Base-by-base conservation (phyloP, 2,113 vertebrate species). In the Tautogolabrus adspersus region DNA sequence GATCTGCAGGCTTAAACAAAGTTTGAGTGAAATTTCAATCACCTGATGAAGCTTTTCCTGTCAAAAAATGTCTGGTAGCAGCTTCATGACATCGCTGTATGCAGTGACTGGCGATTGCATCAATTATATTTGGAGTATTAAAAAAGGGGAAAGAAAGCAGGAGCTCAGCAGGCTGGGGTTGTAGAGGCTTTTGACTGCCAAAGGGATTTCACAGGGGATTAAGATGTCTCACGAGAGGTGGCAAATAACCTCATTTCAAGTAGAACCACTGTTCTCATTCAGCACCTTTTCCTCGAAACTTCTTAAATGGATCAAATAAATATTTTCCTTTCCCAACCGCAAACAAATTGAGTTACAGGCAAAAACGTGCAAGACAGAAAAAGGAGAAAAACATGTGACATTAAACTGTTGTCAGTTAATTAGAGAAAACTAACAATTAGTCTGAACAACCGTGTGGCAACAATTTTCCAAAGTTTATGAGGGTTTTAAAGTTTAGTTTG, bases 161-260 rank as follows among this genome's bases (percentile, higher is more conserved):
- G 22, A 47, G 46, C 26, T 66, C 42, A 69, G 46, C 42, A 23
- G 13, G 55, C 42, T 46, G 49, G 9, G 54, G 69, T 13, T 72
- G 21, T 63, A 64, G 81, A 37, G 64, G 12, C 65, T 67, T 81
- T 71, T 47, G n/a, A 63, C 37, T 76, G 67, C 60, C 38, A 65
- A 65, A 34, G 46, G 52, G 62, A 42, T 42, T 73, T 75, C 69
- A 44, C 26, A 76, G 10, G 18, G 42, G 57, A 79, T 73, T 63
- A 77, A 66, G 63, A 70, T 2, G 38, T 56, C 26, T 12, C 11
- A 59, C 42, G 49, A 63, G 61, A 66, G 21, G 70, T 66, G 60
- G 40, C 21, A 60, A 59, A 68, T 56, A 63, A 71, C 23, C 56
- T 22, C 13, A 58, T 54, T 72, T 57, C 9, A 69, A 47, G 51